Evolutionary conservation across 30 jellyfish, hydroid and myxozoan genomes (phyloP), one percentile per base, ranked within the genome.

Genomic region (Catostylus mosaicus): DNA sequence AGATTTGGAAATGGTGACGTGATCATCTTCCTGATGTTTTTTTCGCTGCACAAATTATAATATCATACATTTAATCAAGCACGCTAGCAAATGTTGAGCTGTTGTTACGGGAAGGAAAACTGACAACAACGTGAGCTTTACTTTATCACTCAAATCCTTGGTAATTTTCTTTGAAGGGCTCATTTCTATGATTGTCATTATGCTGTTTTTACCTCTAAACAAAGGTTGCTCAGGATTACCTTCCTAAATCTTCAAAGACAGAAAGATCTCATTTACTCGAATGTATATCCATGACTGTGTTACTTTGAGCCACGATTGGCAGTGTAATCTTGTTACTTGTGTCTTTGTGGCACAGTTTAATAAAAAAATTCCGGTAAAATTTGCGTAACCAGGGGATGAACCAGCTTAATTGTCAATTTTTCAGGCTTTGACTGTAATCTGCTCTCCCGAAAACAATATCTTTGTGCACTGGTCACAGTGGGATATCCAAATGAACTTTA

Each of bases 311-410:
- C 38, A 48, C 38, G 23, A 1, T 4, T n/a, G 37, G 38, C 71
- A 59, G 10, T 59, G 23, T 59, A 59, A 59, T 59, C 71, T 59
- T 18, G 20, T 59, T 59, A 59, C 7, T 59, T n/a, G 29, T 26
- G 27, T 52, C 67, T 52, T 43, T 59, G 71, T 27, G 71, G 38
- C 71, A 59, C 38, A 23, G 4, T 59, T 23, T 27, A 59, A 59
- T 59, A 59, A 18, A 6, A 23, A 23, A 23, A n/a, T 12, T 12
- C 36, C 71, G 20, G 38, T 8, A 12, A 59, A 59, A 7, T n/a
- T 59, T 8, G 1, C 1, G 36, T 59, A 3, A 22, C 71, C n/a
- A 7, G 38, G 71, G 3, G 38, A 48, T 48, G 14, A 48, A 48
- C 27, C 63, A 16, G 11, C 63, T 48, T 3, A 27, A 48, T 48